A percentile compares a stretch with the other conserved stretches of the same genome.
Evolutionary conservation across 2,797 vertebrate species (phyloP).

Genomic region (Leptodactylus fallax): DNA sequence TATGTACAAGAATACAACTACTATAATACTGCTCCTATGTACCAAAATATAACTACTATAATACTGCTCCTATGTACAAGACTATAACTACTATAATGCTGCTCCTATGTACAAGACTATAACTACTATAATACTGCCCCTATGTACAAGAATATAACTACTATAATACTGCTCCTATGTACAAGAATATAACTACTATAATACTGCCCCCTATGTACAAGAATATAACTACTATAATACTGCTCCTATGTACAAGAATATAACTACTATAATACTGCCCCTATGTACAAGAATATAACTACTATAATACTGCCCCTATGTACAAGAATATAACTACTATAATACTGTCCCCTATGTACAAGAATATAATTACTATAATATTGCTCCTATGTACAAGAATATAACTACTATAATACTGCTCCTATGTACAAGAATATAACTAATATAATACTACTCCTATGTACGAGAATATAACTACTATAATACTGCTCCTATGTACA

Average conservation of each 20-base stretch:
- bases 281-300: conserved; percentile 10
- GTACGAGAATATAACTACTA: conserved; percentile 7
- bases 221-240: conserved; percentile 20
- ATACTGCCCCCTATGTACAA: not conserved
- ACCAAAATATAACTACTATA: conserved; percentile 8
- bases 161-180: conserved; percentile 7
- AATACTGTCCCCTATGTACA: conserved; percentile 4
- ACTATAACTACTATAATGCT: conserved; percentile 8
- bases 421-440: not conserved
- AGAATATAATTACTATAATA: conserved; percentile 11
- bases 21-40: conserved; percentile 4
- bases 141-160: conserved; percentile 8
- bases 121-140: conserved; percentile 14
- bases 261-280: conserved; percentile 11
- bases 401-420: conserved; percentile 6
- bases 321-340: conserved; percentile 22
- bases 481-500: not conserved
- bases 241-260: not conserved
- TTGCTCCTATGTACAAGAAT: conserved; percentile 2
- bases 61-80: conserved; percentile 8
- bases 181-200: conserved; percentile 8
- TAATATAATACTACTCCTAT: conserved; percentile 7
- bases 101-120: not conserved
- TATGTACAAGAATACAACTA: conserved; percentile 6
- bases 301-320: conserved; percentile 3